phyloP scores from a whole-genome alignment of 2,888 invertebrate species.

The Dilophus febrilis region DNA sequence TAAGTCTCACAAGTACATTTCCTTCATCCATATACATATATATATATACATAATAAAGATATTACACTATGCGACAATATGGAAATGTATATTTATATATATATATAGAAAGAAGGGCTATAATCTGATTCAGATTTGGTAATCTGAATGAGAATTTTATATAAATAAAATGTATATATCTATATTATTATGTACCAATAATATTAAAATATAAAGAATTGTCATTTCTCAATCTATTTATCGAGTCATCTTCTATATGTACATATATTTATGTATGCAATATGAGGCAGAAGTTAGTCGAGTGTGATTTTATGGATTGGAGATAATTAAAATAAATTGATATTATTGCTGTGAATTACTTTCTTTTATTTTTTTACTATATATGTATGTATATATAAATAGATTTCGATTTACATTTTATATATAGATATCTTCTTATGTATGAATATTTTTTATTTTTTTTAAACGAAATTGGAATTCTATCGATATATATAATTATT shows the following conservation, averaged over 20 bases:
- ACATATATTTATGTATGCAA: no score
- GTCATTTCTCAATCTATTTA: slow-evolving; percentile 4
- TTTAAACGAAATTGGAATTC: no score
- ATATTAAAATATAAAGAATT: neutral
- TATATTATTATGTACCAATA: neutral
- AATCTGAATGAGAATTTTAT: slow-evolving; percentile 1
- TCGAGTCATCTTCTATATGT: slow-evolving; percentile 3
- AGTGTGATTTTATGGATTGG: slow-evolving; percentile 6
- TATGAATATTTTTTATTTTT: no score
- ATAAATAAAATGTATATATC: neutral
- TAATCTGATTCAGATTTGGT: slow-evolving; percentile 3
- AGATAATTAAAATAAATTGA: slow-evolving; percentile 6
- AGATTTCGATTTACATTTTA: no score
- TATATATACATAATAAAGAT: no score
- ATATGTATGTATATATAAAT: no score
- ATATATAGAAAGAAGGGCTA: slow-evolving; percentile 1
- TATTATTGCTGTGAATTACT: neutral
- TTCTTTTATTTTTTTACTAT: no score
- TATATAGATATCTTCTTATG: no score
- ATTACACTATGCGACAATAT: neutral
- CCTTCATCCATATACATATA: no score
- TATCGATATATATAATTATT: no score
- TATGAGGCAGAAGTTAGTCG: slow-evolving; percentile 3
- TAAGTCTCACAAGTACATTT: no score
- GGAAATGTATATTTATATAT: no score